Conservation (phyloP, 2,797 vertebrate genomes). For the Artibeus jamaicensis region DNA sequence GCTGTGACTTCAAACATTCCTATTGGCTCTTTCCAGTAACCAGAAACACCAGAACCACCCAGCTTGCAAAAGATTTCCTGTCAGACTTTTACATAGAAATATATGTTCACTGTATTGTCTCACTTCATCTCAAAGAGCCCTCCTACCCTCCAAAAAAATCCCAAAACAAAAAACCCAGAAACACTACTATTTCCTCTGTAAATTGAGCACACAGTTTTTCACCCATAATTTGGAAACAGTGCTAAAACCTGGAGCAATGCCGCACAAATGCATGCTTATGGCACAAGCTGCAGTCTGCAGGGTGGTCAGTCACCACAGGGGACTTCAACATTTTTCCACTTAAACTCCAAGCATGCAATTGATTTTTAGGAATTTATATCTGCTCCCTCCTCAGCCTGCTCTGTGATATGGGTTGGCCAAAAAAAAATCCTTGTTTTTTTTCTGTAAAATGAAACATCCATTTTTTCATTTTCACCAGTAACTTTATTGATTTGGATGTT, state of each 20-base stretch:
- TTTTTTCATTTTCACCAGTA: no score
- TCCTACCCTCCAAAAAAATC: neutral
- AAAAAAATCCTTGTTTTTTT: no score
- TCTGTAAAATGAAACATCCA: no score
- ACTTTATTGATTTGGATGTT: no score
- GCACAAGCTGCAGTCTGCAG: neutral
- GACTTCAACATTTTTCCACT: rapidly evolving
- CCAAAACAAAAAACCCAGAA: neutral
- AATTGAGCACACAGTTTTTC: no score
- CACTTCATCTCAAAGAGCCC: neutral
- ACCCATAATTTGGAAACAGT: neutral
- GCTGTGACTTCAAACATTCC: neutral
- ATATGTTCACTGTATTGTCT: neutral
- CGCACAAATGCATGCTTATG: neutral
- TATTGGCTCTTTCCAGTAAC: neutral
- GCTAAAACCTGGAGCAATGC: neutral
- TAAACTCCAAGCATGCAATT: neutral
- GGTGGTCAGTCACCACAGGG: neutral
- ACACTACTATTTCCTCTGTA: neutral
- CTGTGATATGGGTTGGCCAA: neutral
- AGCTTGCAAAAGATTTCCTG: neutral
- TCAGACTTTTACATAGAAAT: neutral
- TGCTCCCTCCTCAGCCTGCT: neutral
- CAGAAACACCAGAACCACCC: neutral
- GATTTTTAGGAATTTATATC: neutral